Evolutionary conservation across 2,888 invertebrate species (phyloP), one percentile per base, ranked within the genome.

Genomic region (Crocallis elinguaria): DNA sequence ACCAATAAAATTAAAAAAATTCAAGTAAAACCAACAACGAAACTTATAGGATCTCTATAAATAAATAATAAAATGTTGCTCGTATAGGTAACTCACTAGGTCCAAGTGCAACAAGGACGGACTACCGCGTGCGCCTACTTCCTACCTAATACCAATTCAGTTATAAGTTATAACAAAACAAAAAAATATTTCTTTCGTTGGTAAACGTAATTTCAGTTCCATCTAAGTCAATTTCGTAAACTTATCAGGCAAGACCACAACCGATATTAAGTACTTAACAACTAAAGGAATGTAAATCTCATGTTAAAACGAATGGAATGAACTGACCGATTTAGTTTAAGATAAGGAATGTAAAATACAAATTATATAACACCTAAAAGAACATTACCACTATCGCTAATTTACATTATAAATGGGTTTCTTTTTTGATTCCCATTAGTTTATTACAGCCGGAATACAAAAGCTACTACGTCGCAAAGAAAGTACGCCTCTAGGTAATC

Each of bases 241-340:
- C 90, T 89, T 92, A 92, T 89, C 89, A 92, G 92, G 92, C 92
- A 92, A 92, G 92, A 92, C 92, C 92, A 92, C 91, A 92, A 92
- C 92, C 92, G 87, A 92, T 90, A 91, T 88, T 91, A 92, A 91
- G 91, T 92, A 92, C 91, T 90, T 90, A 90, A 77, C 67, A 79
- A 78, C 90, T 92, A 92, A 84, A 87, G 92, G 91, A 92, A 91
- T 92, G 88, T 82, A 82, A 80, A 80, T 81, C 75, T 83, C 78
- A 74, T 69, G 69, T 70, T 70, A 63, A 71, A 72, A 75, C 71
- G 69, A 82, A 79, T 80, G 79, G 78, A 82, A 83, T 72, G 75
- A 76, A 81, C 73, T 71, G 70, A 80, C 75, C 71, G 65, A 79
- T 75, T 67, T 66, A 70, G 65, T 71, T 52, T 70, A 75, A 66